Evolutionary conservation across 1,140 invertebrate species (phyloP), one percentile per base, ranked within the genome.

Genomic region (Gryon sp.): DNA sequence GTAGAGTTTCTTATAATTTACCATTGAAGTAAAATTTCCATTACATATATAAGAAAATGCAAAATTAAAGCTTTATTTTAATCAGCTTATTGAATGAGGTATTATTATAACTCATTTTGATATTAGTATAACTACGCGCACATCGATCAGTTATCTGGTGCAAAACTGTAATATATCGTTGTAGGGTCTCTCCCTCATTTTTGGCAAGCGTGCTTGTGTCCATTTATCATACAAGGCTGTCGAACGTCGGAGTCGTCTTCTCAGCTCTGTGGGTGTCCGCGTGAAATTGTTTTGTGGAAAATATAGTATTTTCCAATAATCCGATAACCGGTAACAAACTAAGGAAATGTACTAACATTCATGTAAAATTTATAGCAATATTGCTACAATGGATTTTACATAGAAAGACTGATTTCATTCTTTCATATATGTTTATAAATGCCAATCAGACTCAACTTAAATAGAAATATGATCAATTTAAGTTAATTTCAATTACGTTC

Each of bases 221-320:
- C 72, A 76, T 76, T 76, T 76, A 68, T 76, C 72, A 76, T 57
- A 76, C 19, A 55, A 62, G 63, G 72, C 72, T 68, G 62, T 76
- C 72, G 72, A 76, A 76, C 50, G 55, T 76, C 72, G 62, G 55
- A 40, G 57, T 76, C 72, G 72, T 75, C 72, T 68, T 75, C 68
- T 75, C 62, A 68, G 62, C 72, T 75, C 72, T 68, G 72, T 32
- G 72, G 72, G 72, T 75, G 72, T 75, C 72, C 60, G 52, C 69
- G 59, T 46, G 52, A 73, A 73, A 73, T 73, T 73, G 59, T 73
- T 73, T 73, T 59, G 59, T 16, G 34, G 59, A 63, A 59, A 73
- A 74, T 74, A 74, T 74, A 74, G 70, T 60, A 74, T 66, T 74
- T 65, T 74, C 70, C 70, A 52, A 74, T 74, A 74, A 74, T 74